Base-by-base conservation (phyloP, 1,140 invertebrate genomes). In the Bombus ignitus region DNA sequence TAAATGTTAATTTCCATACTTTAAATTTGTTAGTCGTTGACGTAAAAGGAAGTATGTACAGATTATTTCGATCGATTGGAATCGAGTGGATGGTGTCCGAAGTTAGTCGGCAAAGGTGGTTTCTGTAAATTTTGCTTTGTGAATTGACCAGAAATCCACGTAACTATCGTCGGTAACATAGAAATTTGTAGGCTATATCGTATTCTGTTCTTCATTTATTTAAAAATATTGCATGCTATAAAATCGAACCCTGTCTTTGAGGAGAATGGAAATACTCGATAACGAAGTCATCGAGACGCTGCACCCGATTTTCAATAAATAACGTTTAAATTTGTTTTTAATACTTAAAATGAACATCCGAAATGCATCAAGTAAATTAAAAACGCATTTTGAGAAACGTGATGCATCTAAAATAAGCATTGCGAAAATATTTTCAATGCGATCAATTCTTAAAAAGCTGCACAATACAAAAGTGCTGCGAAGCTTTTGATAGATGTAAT, bases 81-180 rank as follows among this genome's bases (percentile, higher is more conserved):
- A 32, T 28, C 5, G 53, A 81, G 39, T 39, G 80, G 32, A n/a
- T 44, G 47, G 47, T 78, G 65, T 78, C 75, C n/a, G 59, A 80
- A 80, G 28, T 42, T 70, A 25, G 44, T 74, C 13, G 87, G 66
- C 84, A 88, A 88, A 81, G 22, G 18, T 39, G 81, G 12, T 85
- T 53, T 85, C 87, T 88, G 65, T 37, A 28, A 59, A 44, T 47
- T 65, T 35, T 37, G 47, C 77, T 59, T 77, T 28, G 59, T 62
- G n/a, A 82, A 10, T 73, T 76, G 77, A 68, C 65, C 35, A 81
- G 86, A 35, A 25, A 80, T 85, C 76, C 72, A 53, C 22, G 4
- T 44, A 25, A 13, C 25, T 62, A 39, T 22, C 18, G 37, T 57
- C 35, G 22, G 44, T 62, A 32, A 88, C 47, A 59, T 39, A 66